phyloP scores from a whole-genome alignment of 2,888 invertebrate genomes.

The Apeira syringaria region DNA sequence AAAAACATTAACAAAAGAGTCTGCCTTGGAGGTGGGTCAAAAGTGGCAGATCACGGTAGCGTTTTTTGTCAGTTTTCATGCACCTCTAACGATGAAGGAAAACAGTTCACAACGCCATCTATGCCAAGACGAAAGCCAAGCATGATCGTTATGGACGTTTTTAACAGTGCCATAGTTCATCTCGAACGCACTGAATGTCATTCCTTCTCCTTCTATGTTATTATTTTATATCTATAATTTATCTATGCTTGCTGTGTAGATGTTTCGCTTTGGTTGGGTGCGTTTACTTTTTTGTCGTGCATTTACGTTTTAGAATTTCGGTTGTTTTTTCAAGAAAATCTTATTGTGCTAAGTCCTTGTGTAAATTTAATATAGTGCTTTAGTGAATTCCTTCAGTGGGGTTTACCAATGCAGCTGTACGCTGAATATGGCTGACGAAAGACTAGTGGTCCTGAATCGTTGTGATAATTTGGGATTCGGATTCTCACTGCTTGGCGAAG shows the following conservation, averaged over 20 bases:
- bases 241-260: constrained; percentile 46
- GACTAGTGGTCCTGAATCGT: constrained; percentile 93
- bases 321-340: constrained; percentile 52
- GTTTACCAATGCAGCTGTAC: constrained; percentile 77
- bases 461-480: constrained; percentile 95
- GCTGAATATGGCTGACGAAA: constrained; percentile 93
- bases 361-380: constrained; percentile 57
- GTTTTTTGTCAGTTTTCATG: no score
- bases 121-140: no score
- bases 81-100: no score
- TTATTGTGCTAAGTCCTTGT: constrained; percentile 43
- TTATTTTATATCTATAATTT: no score
- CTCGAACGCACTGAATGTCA: no score
- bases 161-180: no score
- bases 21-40: no score
- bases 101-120: no score
- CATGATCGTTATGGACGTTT: no score
- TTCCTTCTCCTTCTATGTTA: no score
- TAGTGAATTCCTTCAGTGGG: constrained; percentile 65
- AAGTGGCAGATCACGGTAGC: no score
- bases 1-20: no score
- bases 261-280: constrained; percentile 77
- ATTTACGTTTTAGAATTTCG: constrained; percentile 67
- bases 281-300: constrained; percentile 68
- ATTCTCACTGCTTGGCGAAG: constrained; percentile 95